Evolutionary conservation across 2,797 vertebrate species (phyloP), one percentile per base, ranked within the genome.

Genomic region (Podarcis lilfordi): DNA sequence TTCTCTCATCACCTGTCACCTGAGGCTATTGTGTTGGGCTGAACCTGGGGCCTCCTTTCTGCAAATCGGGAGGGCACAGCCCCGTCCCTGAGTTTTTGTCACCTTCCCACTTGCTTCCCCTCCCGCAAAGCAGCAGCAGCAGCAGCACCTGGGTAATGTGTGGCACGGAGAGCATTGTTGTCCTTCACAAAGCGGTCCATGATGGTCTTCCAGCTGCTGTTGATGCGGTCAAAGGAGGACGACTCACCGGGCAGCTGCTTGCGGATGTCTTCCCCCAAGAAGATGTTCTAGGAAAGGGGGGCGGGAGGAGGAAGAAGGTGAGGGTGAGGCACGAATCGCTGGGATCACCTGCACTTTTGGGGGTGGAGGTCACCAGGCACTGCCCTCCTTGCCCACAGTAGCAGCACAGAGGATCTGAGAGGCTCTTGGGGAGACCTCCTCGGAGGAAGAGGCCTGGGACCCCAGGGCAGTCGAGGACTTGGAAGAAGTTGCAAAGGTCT

Each of bases 251-350:
- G 98, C 80, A 99, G 96, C 94, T 98, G 98, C 92, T 98, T 98
- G 50, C 97, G 96, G 92, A 98, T 98, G 94, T 98, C 98, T 81
- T 98, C 98, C 32, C 98, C 98, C 88, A 97, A 94, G 91, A 99
- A 98, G 93, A 99, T 98, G 90, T 98, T 98, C 97, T 98, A 92
- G 40, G 89, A 88, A 10, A 1, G n/a, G 6, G 21, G n/a, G 23
- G 4, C 5, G 45, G 69, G n/a, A 89, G 5, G 32, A 1, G 74
- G n/a, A 43, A 7, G 29, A 40, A 17, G 66, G 66, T 68, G 66
- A 8, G 29, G 68, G 86, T 40, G 43, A 8, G 82, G 43, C 13
- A 68, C 74, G 5, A 78, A 84, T 9, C n/a, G 10, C 50, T 64
- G 59, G 75, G 77, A 21, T 61, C 3, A 10, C 32, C 7, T 0